These are phyloP conservation scores for Tetraodon nigroviridis DNA, from an alignment of 2,113 vertebrate genomes.

Conservation along the genomic window DNA sequence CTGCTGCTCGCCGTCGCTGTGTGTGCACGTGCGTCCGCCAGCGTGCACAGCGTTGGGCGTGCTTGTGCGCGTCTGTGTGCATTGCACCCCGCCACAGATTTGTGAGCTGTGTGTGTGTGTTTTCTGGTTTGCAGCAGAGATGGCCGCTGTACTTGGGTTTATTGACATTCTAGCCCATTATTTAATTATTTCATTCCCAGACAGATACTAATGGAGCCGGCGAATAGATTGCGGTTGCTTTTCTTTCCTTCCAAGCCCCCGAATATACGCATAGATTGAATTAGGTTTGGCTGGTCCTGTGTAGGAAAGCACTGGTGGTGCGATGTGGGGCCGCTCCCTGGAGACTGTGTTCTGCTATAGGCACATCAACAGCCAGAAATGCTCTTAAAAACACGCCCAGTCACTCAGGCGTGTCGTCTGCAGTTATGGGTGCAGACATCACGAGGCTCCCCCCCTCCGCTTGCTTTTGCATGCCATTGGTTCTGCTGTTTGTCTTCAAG, in stretches of 20 bases:
- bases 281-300: slow-evolving; percentile 55
- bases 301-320: slow-evolving; percentile 47
- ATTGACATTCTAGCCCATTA: slow-evolving; percentile 76
- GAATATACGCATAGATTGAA: slow-evolving; percentile 75
- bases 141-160: slow-evolving; percentile 65
- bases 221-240: slow-evolving; percentile 75
- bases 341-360: slow-evolving; percentile 50
- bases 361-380: slow-evolving; percentile 64
- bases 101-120: slow-evolving; percentile 30
- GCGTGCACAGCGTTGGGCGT: slow-evolving; percentile 13
- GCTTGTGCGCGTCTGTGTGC: slow-evolving; percentile 21
- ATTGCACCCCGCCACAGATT: slow-evolving; percentile 30
- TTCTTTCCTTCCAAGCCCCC: slow-evolving; percentile 57
- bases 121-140: slow-evolving; percentile 47
- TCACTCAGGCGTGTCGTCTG: slow-evolving; percentile 34
- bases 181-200: slow-evolving; percentile 80
- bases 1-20: slow-evolving; percentile 46
- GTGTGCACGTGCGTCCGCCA: slow-evolving; percentile 15
- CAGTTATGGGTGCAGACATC: slow-evolving; percentile 37
- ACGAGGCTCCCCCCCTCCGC: slow-evolving; percentile 6
- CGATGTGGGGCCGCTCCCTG: slow-evolving; percentile 29
- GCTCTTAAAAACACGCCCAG: slow-evolving; percentile 49
- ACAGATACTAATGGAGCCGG: slow-evolving; percentile 77
- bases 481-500: slow-evolving; percentile 32
- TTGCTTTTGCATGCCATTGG: slow-evolving; percentile 23